phyloP scores from a whole-genome alignment of 1,140 invertebrate species.

The Drosophila ogumai region DNA sequence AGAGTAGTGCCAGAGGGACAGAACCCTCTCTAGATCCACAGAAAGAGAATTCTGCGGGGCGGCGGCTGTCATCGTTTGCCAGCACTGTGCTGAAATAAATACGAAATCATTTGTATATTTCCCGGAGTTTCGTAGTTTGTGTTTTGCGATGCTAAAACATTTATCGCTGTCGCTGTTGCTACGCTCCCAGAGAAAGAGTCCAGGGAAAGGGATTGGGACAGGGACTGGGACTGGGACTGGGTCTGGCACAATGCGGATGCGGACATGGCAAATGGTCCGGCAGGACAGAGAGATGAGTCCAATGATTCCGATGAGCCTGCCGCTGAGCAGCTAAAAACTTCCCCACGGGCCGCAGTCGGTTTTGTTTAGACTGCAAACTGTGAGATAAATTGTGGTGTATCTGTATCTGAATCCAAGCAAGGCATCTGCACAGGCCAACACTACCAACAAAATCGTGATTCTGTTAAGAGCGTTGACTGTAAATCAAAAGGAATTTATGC shows the following conservation, averaged over 20 bases:
- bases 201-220: constrained; percentile 12
- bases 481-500: constrained; percentile 5
- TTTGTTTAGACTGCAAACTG: constrained; percentile 83
- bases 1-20: not conserved
- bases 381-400: constrained; percentile 81
- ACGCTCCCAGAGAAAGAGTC: constrained; percentile 36
- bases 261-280: constrained; percentile 75
- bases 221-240: not conserved
- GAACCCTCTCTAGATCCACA: constrained; percentile 21
- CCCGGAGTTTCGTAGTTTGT: constrained; percentile 76
- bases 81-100: constrained; percentile 72
- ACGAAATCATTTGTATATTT: constrained; percentile 83
- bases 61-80: constrained; percentile 28
- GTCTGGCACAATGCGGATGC: constrained; percentile 52
- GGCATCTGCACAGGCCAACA: constrained; percentile 44
- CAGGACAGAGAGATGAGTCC: constrained; percentile 61
- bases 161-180: constrained; percentile 70
- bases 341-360: constrained; percentile 60
- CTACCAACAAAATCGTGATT: constrained; percentile 15
- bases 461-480: not conserved
- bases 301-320: constrained; percentile 63
- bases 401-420: constrained; percentile 70
- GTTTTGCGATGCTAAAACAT: constrained; percentile 77
- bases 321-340: constrained; percentile 62
- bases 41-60: constrained; percentile 31